Base-by-base conservation (phyloP, 2,113 vertebrate species). In the Pituophis catenifer region DNA sequence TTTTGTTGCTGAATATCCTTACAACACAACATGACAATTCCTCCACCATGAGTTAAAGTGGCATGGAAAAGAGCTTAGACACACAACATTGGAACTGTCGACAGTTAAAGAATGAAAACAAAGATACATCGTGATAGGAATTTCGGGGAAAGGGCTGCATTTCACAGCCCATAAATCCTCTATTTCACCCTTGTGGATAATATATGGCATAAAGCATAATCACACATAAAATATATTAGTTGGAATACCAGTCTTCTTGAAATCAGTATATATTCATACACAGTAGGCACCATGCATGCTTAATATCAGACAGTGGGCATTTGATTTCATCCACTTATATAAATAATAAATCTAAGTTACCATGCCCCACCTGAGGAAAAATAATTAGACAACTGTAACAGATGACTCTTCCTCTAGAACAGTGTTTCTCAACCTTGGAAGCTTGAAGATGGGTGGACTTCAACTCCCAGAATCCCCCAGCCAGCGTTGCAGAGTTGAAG, bases 251-350 rank as follows among this genome's bases (percentile, higher is more conserved):
- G 88, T n/a, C 90, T 93, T n/a, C 75, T 48, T 92, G 94, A 94
- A 89, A 88, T 95, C 94, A 94, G 13, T 48, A 89, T 96, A 93
- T 0, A 3, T 96, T 95, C 92, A 94, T 89, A 92, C 93, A 94
- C 94, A 94, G 95, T 94, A 95, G 8, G 94, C 93, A 94, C 96
- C 93, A 96, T 96, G 93, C 93, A 95, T 92, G 93, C 93, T 95
- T 95, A 91, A 89, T 93, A 92, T 90, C 89, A 38, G 24, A 86
- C 12, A 26, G 24, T 86, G 86, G 48, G 24, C 24, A 26, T 86
- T 86, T 52, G 24, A 50, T 52, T 50, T 52, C 23, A 50, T 48
- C 1, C 62, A 65, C 29, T 12, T n/a, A 65, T 65, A 4, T 50
- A 44, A 50, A 23, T 50, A 48, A 86, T 86, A 48, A 23, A 86